Conservation (phyloP, 2,888 invertebrate species). For the Hydropsyche betteni region DNA sequence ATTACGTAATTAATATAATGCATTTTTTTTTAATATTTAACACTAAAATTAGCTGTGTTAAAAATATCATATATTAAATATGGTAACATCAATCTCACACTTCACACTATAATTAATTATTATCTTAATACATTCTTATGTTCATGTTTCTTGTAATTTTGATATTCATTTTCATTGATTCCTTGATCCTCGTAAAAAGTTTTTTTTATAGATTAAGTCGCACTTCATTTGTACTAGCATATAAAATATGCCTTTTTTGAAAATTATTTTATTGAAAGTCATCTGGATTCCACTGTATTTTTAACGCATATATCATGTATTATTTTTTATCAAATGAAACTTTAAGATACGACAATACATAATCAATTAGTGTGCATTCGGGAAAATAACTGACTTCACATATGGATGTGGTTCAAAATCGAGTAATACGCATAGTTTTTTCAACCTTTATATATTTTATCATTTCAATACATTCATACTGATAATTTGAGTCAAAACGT, state of each 20-base stretch:
- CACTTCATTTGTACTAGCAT: conserved; percentile 50
- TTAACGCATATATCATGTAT: too few species aligned
- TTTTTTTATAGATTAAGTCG: conserved; percentile 40
- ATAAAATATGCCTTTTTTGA: conserved; percentile 24
- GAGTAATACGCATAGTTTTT: too few species aligned
- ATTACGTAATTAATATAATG: too few species aligned
- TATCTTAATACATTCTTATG: conserved; percentile 37
- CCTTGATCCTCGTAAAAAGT: conserved; percentile 8
- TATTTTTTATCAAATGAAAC: too few species aligned
- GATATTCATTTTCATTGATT: conserved; percentile 13
- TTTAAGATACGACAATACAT: too few species aligned
- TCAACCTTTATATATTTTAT: too few species aligned
- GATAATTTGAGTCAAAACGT: too few species aligned
- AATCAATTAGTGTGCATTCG: too few species aligned
- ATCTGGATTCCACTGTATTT: not conserved
- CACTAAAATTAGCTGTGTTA: conserved; percentile 32
- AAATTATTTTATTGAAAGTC: not conserved
- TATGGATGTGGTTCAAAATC: too few species aligned
- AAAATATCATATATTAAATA: conserved; percentile 44
- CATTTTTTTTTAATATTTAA: conserved; percentile 12
- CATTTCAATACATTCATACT: too few species aligned
- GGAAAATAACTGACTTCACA: too few species aligned
- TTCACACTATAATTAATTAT: conserved; percentile 45
- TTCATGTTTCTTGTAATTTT: conserved; percentile 13
- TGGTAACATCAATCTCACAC: conserved; percentile 47